Evolutionary conservation across 1,140 invertebrate genomes (phyloP).

Genomic region (Hycleus cichorii): DNA sequence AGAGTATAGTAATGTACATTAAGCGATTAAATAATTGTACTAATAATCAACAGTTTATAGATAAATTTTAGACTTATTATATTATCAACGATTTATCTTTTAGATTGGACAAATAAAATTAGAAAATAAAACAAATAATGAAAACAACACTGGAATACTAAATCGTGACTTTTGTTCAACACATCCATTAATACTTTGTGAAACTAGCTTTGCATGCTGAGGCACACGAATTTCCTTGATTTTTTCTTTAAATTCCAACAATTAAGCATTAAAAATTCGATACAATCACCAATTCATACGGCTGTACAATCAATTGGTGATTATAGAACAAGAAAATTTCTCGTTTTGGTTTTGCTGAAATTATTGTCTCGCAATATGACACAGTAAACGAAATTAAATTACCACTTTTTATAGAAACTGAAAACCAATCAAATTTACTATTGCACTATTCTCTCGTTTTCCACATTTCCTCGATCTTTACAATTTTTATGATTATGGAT

Average conservation of each 20-base stretch:
- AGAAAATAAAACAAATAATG: too few species aligned
- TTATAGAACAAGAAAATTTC: not conserved
- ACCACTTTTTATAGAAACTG: constrained; percentile 6
- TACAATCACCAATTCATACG: not conserved
- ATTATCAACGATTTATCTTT: not conserved
- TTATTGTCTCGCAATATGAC: constrained; percentile 10
- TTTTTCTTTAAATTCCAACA: constrained; percentile 5
- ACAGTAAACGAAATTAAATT: not conserved
- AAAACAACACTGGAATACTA: constrained; percentile 2
- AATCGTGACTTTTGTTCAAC: constrained; percentile 1
- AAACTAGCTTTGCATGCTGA: not conserved
- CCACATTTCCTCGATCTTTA: too few species aligned
- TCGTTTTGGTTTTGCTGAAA: not conserved
- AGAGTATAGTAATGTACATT: constrained; percentile 1
- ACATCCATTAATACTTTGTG: constrained; percentile 10
- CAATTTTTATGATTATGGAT: too few species aligned
- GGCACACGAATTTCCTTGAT: not conserved
- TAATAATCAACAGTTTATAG: constrained; percentile 10
- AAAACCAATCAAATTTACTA: constrained; percentile 5
- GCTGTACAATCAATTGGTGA: constrained; percentile 4
- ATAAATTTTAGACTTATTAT: not conserved
- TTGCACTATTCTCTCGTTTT: not conserved
- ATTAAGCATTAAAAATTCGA: constrained; percentile 5
- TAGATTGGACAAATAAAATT: too few species aligned
- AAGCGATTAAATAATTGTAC: constrained; percentile 12